Base-by-base conservation (phyloP, 2,797 vertebrate species). In the Acanthurus lineatus region DNA sequence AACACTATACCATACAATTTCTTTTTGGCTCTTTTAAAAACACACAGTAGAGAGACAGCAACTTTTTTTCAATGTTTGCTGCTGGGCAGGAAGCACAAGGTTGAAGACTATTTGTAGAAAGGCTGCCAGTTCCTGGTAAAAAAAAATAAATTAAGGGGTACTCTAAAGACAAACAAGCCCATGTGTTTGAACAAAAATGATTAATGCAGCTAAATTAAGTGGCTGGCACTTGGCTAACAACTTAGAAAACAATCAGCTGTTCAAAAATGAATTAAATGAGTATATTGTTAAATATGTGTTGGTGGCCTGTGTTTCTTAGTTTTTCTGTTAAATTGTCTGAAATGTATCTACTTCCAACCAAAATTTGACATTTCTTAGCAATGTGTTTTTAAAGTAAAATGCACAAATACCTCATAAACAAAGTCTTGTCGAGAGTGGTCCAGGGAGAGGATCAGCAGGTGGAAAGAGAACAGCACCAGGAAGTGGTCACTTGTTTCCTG, bases 391-490 rank as follows among this genome's bases (percentile, higher is more conserved):
- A 22, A 68, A 53, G 12, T 20, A 20, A 61, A 47, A 61, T 5
- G 0, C 8, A 51, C 22, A 67, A 47, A 53, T 88, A 97, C 96
- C 94, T 96, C 89, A 62, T 97, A 97, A 63, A 92, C 87, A 51
- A 97, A 95, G 56, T 94, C 90, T 45, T 89, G 90, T 42, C 76
- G 85, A 14, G 82, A 44, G 72, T 91, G 92, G 79, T 97, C 96
- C 90, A 96, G 81, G 5, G 95, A 95, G 9, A 97, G 94, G 75
- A 97, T 95, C 84, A 97, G 85, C 77, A 97, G 77, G 83, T 97
- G 96, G 73, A 93, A 95, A 19, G 96, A 95, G 83, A 95, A 97
- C 82, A 97, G 88, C 69, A 96, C 95, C 64, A 97, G 60, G 86
- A 96, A 96, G 82, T 92, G 77, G 63, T 96, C 94, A 1, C 44